A percentile compares a stretch with the other conserved stretches of the same genome.
phyloP scores from a whole-genome alignment of 1,140 invertebrate species.

The Metopolophium dirhodum region DNA sequence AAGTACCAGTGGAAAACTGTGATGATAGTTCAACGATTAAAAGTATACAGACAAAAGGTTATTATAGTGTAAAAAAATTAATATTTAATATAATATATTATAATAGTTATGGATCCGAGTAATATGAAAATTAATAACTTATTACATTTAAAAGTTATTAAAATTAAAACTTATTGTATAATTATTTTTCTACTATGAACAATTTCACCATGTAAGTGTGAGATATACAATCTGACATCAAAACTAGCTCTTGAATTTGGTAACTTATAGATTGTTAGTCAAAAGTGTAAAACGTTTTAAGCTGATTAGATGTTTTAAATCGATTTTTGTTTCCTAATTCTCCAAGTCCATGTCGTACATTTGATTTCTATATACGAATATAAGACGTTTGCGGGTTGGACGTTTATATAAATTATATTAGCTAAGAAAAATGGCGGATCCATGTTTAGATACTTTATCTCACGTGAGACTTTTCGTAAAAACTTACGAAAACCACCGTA shows the following conservation, averaged over 20 bases:
- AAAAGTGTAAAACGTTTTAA: not conserved
- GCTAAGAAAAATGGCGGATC: not conserved
- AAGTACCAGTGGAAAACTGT: too few species aligned
- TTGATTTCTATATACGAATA: not conserved
- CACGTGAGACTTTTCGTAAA: conserved; percentile 39
- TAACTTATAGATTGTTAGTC: not conserved
- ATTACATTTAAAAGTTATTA: not conserved
- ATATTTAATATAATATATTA: too few species aligned
- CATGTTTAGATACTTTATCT: conserved; percentile 36
- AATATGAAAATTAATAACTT: not conserved
- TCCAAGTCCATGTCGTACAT: not conserved
- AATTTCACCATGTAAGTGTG: not conserved
- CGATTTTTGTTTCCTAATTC: not conserved
- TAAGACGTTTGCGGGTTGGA: not conserved
- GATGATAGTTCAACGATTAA: too few species aligned
- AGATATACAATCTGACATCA: not conserved
- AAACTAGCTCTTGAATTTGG: not conserved
- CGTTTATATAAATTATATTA: not conserved
- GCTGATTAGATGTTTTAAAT: not conserved
- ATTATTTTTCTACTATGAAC: not conserved
- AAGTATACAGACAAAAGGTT: too few species aligned
- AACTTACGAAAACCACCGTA: conserved; percentile 47
- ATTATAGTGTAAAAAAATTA: too few species aligned
- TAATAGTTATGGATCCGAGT: too few species aligned
- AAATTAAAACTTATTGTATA: not conserved